Conservation (phyloP, 1,140 invertebrate species). For the Xylocopa sonorina region DNA sequence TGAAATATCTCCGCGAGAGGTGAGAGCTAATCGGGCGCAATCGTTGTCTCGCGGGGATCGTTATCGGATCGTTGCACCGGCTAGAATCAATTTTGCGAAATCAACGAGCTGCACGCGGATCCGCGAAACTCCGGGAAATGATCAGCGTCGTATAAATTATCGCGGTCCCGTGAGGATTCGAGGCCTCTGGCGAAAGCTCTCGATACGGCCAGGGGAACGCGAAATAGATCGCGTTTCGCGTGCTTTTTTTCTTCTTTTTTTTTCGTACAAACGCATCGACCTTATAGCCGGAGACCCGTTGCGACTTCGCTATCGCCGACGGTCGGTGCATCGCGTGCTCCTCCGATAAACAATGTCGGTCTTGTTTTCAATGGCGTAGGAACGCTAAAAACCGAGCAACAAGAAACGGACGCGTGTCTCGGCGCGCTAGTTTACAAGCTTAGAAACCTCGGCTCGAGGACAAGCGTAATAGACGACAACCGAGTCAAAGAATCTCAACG, state of each 20-base stretch:
- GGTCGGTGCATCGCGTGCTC: conserved; percentile 33
- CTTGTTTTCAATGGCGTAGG: conserved; percentile 60
- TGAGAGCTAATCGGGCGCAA: conserved; percentile 20
- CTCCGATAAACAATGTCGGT: conserved; percentile 62
- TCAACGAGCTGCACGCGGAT: background rate
- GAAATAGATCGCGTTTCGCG: background rate
- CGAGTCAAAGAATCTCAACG: conserved; percentile 47
- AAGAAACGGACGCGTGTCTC: conserved; percentile 42
- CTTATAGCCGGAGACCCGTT: conserved; percentile 34
- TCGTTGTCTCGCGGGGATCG: conserved; percentile 34
- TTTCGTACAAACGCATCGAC: conserved; percentile 13
- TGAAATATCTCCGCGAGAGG: conserved; percentile 21
- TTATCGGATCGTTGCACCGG: conserved; percentile 42
- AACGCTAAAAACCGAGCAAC: conserved; percentile 57
- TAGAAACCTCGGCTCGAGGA: conserved; percentile 21
- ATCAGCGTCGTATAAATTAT: background rate
- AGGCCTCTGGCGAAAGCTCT: background rate
- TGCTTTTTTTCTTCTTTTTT: background rate
- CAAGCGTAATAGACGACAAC: conserved; percentile 3
- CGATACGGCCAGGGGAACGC: background rate
- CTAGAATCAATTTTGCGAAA: conserved; percentile 17
- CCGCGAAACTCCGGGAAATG: conserved; percentile 14
- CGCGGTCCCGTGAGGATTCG: background rate
- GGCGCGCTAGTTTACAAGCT: conserved; percentile 21
- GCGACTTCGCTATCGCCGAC: conserved; percentile 50